Base-by-base conservation (phyloP, 2,113 vertebrate genomes). In the Plecturocebus donacophilus region DNA sequence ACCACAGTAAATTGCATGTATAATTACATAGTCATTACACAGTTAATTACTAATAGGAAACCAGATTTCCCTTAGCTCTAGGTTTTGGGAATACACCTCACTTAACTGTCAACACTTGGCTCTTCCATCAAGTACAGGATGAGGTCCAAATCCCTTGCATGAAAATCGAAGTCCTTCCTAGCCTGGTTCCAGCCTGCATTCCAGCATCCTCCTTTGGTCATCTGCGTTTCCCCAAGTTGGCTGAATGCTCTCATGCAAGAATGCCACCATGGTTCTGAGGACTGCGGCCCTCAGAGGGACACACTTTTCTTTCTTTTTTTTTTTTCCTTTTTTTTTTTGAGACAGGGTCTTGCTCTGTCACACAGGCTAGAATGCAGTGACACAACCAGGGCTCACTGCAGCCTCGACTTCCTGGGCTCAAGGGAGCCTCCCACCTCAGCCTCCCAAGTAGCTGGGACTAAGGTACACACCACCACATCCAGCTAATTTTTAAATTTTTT, bases 161-260 rank as follows among this genome's bases (percentile, higher is more conserved):
- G 76, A 52, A 82, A 64, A 42, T 49, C 35, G 7, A 10, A 42
- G 42, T 27, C 61, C 23, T 71, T 21, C 70, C 4, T 3, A 3
- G 56, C 35, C 40, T 35, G 35, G 35, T 21, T 21, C 23, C 6
- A 1, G 38, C n/a, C 87, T 49, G 38, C 0, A 1, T 66, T 47
- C 45, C 30, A 13, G 80, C 23, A 10, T 3, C 17, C 7, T 52
- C n/a, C 42, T 6, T 73, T 2, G n/a, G 54, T 58, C 49, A 3
- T n/a, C 42, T 5, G 40, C 9, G 8, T 54, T 84, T 54, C 40
- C 86, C 38, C 20, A 12, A 38, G 40, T 10, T 3, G 38, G 25
- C 4, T 1, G 1, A 47, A 58, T 4, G 16, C 40, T 27, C 16
- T 70, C 81, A 61, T 21, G 2, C 1, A 0, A 64, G 64, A 12